Evolutionary conservation across 2,888 invertebrate genomes (phyloP), one percentile per base, ranked within the genome.

Genomic region (Drosophila barbarae): DNA sequence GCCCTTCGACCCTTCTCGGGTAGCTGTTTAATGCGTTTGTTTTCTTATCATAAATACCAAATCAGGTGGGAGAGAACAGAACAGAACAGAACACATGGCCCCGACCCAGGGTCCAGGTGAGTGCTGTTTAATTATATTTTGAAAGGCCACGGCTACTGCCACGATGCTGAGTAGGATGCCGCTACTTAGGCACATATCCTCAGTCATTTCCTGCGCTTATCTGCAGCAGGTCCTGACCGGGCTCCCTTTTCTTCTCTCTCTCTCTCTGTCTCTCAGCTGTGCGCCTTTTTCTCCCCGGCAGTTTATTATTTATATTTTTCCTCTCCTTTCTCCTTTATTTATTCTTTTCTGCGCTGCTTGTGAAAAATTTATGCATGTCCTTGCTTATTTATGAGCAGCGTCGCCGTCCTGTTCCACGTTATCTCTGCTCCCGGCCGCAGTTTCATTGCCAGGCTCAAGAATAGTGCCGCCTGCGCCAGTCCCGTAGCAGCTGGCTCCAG

Each of bases 201-300:
- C 72, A 82, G 85, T 85, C 81, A 82, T 85, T 85, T 82, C 85
- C 81, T 85, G 85, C 84, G 85, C 81, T 82, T 82, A 82, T 82
- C 84, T 81, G 63, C 53, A 52, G 52, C 79, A 36, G 50, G 49
- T 51, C 70, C 69, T 70, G 54, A 38, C 36, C 28, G 36, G 26
- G 34, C 46, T 58, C 13, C 36, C 34, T 30, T 23, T 21, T n/a
- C 5, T 23, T 26, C n/a, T 32, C 4, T 39, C 8, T 23, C 18
- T 13, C 46, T 21, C 3, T 8, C 23, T 12, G 12, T 13, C 46
- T 21, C 30, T 32, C 21, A 4, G 44, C 44, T 32, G 30, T 13
- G 46, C 46, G 18, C 34, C 28, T 30, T 32, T 13, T 30, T 15
- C 18, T 34, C 38, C 21, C 46, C 57, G 23, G 18, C 67, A 36